Base-by-base conservation (phyloP, 2,797 vertebrate species). In the Aselliscus stoliczkanus region DNA sequence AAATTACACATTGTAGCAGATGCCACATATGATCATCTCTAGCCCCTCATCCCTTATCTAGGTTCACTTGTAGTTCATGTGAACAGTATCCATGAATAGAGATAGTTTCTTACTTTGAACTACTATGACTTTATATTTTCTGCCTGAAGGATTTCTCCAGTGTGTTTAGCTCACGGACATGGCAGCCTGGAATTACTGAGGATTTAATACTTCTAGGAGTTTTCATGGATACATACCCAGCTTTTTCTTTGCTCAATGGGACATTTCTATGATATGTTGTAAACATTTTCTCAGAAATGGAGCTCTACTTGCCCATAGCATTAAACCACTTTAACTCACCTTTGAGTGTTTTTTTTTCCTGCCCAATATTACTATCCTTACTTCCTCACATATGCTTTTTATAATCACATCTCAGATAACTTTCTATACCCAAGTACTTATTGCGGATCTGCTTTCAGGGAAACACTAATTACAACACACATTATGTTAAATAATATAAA, bases 11-110 rank as follows among this genome's bases (percentile, higher is more conserved):
- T 2, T 17, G 9, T n/a, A 34, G 34, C 7, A 73, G 69, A 47
- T 50, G 23, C 62, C 25, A 4, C 0, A 5, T 5, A 21, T 23
- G 20, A 9, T 17, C 50, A 39, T 4, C 10, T 0, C 5, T 9
- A 0, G 12, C 13, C 6, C 23, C 64, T 65, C 23, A 25, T 70
- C 9, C 9, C 4, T 67, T n/a, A n/a, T 23, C 70, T 44, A 47
- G 4, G 3, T 27, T 95, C 72, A 3, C 42, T 47, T 73, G 65
- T 0, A 37, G 29, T 21, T 10, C 27, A 86, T 27, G 64, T 50
- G 12, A 67, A 44, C 1, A 13, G 21, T 9, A 1, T 47, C 27
- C 42, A 42, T 0, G 5, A 42, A 64, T 1, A 42, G 50, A 10
- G 8, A n/a, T 7, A 21, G 31, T 58, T 72, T 86, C 34, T n/a